A percentile compares a stretch with the other conserved stretches of the same genome.
These are phyloP conservation scores for Brachionus rotundiformis DNA, from an alignment of 1,140 invertebrate genomes.

Conservation along the genomic window DNA sequence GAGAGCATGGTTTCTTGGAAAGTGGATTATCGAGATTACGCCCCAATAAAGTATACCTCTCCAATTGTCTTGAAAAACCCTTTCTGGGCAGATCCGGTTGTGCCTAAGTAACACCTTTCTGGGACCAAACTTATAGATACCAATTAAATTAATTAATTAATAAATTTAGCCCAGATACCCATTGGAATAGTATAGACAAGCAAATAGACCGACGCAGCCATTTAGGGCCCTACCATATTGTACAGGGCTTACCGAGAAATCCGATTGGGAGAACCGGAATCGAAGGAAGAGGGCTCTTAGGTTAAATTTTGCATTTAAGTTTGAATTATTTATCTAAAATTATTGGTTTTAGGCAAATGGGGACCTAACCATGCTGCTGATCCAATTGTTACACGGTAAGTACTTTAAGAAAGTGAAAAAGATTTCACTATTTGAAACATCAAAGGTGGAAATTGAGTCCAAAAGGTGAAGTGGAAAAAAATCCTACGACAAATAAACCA, in stretches of 20 bases:
- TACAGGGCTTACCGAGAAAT: constrained; percentile 64
- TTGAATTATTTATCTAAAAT: neutral
- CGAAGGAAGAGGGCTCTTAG: constrained; percentile 64
- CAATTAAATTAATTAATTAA: neutral
- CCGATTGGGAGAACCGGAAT: constrained; percentile 77
- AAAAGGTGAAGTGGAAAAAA: constrained; percentile 59
- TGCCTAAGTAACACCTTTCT: constrained; percentile 57
- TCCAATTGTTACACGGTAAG: constrained; percentile 73
- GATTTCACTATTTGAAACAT: neutral
- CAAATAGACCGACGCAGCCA: constrained; percentile 72
- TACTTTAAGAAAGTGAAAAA: too few species aligned
- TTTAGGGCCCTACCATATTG: constrained; percentile 70
- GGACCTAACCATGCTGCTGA: constrained; percentile 89
- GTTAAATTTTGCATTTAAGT: neutral
- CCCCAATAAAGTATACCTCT: constrained; percentile 74
- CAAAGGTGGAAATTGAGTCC: constrained; percentile 28
- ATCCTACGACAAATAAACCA: constrained; percentile 67
- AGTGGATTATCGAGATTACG: constrained; percentile 72
- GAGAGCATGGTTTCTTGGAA: constrained; percentile 80
- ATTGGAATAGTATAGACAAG: constrained; percentile 24
- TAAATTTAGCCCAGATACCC: neutral
- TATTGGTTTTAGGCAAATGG: constrained; percentile 71
- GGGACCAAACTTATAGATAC: too few species aligned
- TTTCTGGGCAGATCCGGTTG: constrained; percentile 78
- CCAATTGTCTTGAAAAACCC: constrained; percentile 66